Conservation (phyloP, 2,113 vertebrate species). For the Ciconia boyciana region DNA sequence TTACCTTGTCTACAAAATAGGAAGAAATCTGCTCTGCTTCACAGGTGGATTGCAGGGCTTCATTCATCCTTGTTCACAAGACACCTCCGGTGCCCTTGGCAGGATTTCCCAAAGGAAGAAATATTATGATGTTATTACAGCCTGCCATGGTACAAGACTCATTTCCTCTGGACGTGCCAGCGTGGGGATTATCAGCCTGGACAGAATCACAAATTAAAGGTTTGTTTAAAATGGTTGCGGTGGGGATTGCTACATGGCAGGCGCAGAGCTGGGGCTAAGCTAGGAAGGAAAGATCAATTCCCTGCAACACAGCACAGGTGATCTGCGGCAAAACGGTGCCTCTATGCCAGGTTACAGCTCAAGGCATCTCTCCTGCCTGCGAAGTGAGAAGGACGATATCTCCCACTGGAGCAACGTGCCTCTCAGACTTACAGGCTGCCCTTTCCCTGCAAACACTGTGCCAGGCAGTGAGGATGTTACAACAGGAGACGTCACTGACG, state of each 20-base stretch:
- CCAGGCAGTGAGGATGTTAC: neutral
- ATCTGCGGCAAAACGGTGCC: neutral
- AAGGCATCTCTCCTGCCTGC: neutral
- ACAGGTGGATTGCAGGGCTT: neutral
- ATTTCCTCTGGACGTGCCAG: neutral
- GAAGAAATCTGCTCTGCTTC: neutral
- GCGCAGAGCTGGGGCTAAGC: accelerated
- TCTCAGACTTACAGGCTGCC: neutral
- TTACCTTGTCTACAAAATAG: neutral
- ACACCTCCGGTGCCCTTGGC: neutral
- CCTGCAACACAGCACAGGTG: neutral
- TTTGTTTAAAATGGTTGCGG: neutral
- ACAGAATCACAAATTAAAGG: neutral
- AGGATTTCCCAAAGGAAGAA: neutral
- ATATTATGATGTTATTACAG: neutral
- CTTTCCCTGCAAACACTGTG: neutral
- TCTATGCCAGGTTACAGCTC: neutral
- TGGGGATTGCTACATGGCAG: neutral
- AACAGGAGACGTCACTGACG: neutral
- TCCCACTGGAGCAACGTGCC: neutral
- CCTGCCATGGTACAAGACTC: neutral
- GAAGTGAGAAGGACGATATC: neutral
- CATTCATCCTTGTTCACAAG: neutral
- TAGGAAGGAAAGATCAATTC: neutral
- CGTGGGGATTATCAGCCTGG: neutral